Conservation (phyloP, 2,797 vertebrate species). For the Peromyscus nudipes region DNA sequence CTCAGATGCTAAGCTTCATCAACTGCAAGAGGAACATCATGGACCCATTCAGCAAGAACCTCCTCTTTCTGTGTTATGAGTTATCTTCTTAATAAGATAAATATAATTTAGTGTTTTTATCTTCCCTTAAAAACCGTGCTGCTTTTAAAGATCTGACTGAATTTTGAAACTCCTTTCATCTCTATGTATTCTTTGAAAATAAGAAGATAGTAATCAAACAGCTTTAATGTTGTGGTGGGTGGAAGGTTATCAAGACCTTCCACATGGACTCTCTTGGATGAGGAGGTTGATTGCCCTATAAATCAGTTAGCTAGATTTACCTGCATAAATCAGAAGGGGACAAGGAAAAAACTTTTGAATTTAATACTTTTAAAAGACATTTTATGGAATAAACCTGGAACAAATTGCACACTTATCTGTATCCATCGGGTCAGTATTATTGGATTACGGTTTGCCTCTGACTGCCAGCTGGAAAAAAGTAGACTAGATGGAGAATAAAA, state of each 20-base stretch:
- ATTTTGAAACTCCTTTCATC: constrained; percentile 69
- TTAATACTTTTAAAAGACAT: constrained; percentile 68
- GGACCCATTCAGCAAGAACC: constrained; percentile 35
- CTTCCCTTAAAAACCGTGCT: constrained; percentile 5
- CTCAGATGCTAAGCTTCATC: constrained; percentile 33
- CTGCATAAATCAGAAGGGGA: constrained; percentile 58
- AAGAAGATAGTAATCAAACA: constrained; percentile 69
- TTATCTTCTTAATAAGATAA: constrained; percentile 62
- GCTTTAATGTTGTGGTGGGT: constrained; percentile 51
- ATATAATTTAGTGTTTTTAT: constrained; percentile 61
- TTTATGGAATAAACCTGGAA: constrained; percentile 74
- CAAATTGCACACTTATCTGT: constrained; percentile 73
- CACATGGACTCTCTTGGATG: constrained; percentile 35
- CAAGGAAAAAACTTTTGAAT: constrained; percentile 41
- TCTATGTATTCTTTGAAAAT: constrained; percentile 70
- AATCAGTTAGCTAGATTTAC: constrained; percentile 56
- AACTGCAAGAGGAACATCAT: constrained; percentile 19
- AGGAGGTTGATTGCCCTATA: constrained; percentile 56
- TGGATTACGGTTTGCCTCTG: constrained; percentile 66
- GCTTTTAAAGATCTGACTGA: constrained; percentile 55
- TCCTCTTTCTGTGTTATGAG: constrained; percentile 40
- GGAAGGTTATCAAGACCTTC: constrained; percentile 73
- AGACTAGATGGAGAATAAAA: constrained; percentile 49
- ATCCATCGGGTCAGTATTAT: constrained; percentile 60
- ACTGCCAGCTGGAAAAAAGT: constrained; percentile 49